phyloP scores from a whole-genome alignment of 2,797 vertebrate genomes.

The Scolopax rusticola region DNA sequence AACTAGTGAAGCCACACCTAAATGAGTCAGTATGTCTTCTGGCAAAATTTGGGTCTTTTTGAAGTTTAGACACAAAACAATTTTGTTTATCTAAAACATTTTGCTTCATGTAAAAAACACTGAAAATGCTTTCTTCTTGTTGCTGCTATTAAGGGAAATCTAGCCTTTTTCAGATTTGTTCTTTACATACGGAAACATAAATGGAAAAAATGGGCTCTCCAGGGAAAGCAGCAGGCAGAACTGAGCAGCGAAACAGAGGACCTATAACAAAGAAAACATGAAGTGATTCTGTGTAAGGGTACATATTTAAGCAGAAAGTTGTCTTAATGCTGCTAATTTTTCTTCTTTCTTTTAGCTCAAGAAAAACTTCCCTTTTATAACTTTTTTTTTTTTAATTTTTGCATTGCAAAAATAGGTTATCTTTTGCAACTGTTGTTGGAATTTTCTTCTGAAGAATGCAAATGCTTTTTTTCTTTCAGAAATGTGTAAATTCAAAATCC shows the following conservation, averaged over 20 bases:
- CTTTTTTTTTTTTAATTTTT: background rate
- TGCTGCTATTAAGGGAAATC: background rate
- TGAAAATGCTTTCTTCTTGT: background rate
- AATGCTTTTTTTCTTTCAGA: background rate
- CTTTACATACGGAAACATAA: background rate
- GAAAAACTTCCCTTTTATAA: background rate
- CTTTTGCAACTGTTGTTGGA: background rate
- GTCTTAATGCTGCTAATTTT: background rate
- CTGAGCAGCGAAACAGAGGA: background rate
- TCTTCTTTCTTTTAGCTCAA: background rate
- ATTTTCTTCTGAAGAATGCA: background rate
- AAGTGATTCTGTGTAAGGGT: background rate
- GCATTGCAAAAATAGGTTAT: background rate
- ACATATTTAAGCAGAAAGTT: background rate
- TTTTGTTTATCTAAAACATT: background rate
- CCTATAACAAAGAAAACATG: background rate
- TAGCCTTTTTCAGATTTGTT: background rate
- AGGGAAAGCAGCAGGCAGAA: background rate
- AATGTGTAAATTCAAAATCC: background rate
- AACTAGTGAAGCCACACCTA: background rate
- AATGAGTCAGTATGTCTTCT: background rate
- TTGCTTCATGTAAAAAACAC: background rate
- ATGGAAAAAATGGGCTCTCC: background rate
- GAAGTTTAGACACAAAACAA: background rate
- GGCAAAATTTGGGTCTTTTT: background rate